Conservation (phyloP, 2,888 invertebrate species). For the Timema cristinae region DNA sequence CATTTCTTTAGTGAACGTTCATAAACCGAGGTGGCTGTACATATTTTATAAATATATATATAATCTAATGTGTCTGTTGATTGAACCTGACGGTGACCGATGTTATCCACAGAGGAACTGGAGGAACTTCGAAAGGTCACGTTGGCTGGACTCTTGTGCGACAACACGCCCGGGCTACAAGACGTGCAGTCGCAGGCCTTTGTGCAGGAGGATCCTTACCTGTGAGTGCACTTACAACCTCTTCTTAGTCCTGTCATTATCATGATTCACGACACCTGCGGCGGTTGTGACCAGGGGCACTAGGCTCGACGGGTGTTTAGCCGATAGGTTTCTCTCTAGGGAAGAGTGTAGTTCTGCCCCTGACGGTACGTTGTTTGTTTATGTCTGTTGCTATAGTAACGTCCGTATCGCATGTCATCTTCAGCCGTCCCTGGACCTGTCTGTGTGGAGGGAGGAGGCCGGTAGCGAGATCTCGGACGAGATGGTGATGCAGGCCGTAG, state of each 20-base stretch:
- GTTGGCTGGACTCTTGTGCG: constrained; percentile 74
- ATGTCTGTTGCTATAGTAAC: constrained; percentile 21
- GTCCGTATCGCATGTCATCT: constrained; percentile 29
- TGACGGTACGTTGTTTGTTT: too few species aligned
- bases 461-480: constrained; percentile 57
- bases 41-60: too few species aligned
- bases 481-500: constrained; percentile 67
- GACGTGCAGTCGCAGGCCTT: constrained; percentile 83
- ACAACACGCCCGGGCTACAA: constrained; percentile 62
- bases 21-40: too few species aligned
- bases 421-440: constrained; percentile 28
- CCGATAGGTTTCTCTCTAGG: too few species aligned
- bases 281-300: too few species aligned
- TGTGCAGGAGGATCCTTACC: constrained; percentile 76
- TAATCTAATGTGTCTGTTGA: too few species aligned
- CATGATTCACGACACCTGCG: too few species aligned
- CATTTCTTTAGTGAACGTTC: too few species aligned
- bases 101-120: constrained; percentile 58
- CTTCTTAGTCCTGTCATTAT: too few species aligned
- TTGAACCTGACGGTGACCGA: not conserved
- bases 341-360: too few species aligned
- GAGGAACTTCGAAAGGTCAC: constrained; percentile 76
- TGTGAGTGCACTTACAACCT: constrained; percentile 55
- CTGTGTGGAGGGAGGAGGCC: constrained; percentile 25
- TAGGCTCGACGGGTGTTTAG: too few species aligned